Conservation (phyloP, 2,113 vertebrate genomes). For the Cynocephalus volans region DNA sequence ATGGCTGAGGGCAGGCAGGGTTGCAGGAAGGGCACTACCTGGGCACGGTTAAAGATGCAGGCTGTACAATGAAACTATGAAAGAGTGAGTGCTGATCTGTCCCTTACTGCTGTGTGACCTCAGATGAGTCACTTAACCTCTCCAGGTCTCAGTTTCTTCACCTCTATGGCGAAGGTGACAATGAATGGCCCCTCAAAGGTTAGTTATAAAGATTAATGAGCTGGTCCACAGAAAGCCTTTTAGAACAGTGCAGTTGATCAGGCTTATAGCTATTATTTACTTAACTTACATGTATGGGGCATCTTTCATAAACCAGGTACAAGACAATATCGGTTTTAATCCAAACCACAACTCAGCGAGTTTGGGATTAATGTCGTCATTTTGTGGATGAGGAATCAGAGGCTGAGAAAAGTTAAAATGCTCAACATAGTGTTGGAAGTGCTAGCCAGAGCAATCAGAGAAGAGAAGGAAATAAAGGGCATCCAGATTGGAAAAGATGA, state of each 20-base stretch:
- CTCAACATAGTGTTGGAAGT: no score
- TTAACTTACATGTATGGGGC: background rate
- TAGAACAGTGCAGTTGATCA: accelerated
- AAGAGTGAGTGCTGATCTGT: accelerated
- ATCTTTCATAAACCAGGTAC: no score
- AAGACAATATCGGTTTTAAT: background rate
- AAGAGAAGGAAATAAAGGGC: no score
- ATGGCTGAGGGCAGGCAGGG: accelerated
- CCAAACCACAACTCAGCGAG: background rate
- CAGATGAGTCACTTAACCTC: background rate
- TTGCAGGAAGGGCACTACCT: accelerated
- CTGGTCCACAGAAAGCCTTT: background rate
- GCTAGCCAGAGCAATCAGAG: no score
- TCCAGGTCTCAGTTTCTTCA: no score
- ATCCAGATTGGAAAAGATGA: no score
- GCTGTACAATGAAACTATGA: accelerated
- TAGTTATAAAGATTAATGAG: background rate
- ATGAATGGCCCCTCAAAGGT: accelerated
- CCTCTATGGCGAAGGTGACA: accelerated
- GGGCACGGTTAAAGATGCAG: no score
- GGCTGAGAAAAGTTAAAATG: background rate
- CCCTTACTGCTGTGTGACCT: accelerated
- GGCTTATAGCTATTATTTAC: background rate
- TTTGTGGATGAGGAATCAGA: background rate
- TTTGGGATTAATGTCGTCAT: background rate